Conservation (phyloP, 2,113 vertebrate species). For the Pholis gunnellus region DNA sequence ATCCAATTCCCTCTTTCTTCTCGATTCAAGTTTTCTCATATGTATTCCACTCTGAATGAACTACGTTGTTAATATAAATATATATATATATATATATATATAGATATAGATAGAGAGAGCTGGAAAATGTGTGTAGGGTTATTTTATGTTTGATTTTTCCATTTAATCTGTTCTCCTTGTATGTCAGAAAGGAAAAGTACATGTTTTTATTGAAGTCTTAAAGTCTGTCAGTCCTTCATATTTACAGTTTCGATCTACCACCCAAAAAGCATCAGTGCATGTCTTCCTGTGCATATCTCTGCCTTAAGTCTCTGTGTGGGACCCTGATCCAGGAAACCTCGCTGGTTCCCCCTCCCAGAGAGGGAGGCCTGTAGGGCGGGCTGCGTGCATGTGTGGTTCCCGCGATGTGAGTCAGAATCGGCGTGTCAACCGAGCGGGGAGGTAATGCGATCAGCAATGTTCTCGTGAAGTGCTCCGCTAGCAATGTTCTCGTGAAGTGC, state of each 20-base stretch:
- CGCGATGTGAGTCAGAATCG: constrained; percentile 63
- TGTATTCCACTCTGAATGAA: constrained; percentile 22
- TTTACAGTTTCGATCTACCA: constrained; percentile 15
- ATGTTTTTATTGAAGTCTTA: constrained; percentile 19
- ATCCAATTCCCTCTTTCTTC: constrained; percentile 21
- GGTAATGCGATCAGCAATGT: constrained; percentile 63
- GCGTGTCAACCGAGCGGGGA: constrained; percentile 36
- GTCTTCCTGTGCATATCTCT: neutral
- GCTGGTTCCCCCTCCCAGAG: constrained; percentile 3
- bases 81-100: too few relatives aligned
- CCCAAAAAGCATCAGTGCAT: constrained; percentile 3
- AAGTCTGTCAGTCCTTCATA: constrained; percentile 1
- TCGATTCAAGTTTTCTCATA: constrained; percentile 13
- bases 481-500: constrained; percentile 69
- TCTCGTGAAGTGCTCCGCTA: constrained; percentile 68
- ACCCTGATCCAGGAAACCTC: constrained; percentile 18
- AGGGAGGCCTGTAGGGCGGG: constrained; percentile 1
- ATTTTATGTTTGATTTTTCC: neutral
- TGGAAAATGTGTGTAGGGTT: neutral
- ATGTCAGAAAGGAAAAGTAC: constrained; percentile 21
- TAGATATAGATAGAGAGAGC: too few relatives aligned
- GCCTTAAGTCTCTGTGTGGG: constrained; percentile 6
- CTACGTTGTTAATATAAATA: too few relatives aligned
- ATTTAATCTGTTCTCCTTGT: neutral
- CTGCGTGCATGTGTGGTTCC: constrained; percentile 29